Evolutionary conservation across 1,140 invertebrate genomes (phyloP).

Genomic region (Rhopalosiphum padi): DNA sequence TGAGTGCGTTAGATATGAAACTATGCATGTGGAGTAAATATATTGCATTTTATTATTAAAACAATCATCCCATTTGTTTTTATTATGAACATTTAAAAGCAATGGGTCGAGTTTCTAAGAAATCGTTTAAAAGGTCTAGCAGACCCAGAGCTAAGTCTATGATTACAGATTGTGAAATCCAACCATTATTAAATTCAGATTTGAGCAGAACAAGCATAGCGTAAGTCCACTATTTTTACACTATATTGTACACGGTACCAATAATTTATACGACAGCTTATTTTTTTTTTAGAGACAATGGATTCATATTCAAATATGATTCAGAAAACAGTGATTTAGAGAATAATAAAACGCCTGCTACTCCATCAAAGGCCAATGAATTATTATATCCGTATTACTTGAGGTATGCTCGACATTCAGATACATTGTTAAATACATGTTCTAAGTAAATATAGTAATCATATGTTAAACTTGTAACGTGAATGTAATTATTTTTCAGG

Average conservation of each 20-base stretch:
- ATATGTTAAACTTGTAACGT: not conserved
- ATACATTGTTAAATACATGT: constrained; percentile 40
- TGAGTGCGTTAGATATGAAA: not conserved
- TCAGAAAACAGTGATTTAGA: constrained; percentile 57
- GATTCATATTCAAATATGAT: constrained; percentile 58
- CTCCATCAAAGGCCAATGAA: constrained; percentile 47
- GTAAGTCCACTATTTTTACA: constrained; percentile 9
- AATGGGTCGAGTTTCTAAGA: constrained; percentile 33
- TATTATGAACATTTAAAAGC: constrained; percentile 21
- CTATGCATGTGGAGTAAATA: constrained; percentile 6
- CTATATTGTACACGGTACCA: not conserved
- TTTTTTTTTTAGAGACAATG: constrained; percentile 41
- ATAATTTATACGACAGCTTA: not conserved
- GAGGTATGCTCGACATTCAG: constrained; percentile 49
- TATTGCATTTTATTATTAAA: not conserved
- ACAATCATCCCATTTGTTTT: constrained; percentile 19
- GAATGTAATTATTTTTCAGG: constrained; percentile 7
- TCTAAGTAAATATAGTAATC: constrained; percentile 24
- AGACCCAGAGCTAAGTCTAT: constrained; percentile 33
- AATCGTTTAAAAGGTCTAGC: constrained; percentile 32
- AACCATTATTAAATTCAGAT: constrained; percentile 58
- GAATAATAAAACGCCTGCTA: constrained; percentile 5
- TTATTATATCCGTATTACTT: constrained; percentile 53
- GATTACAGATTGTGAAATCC: constrained; percentile 37
- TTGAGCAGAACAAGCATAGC: constrained; percentile 53